Evolutionary conservation across 1,140 invertebrate species (phyloP), one percentile per base, ranked within the genome.

Genomic region (Pectinophora gossypiella): DNA sequence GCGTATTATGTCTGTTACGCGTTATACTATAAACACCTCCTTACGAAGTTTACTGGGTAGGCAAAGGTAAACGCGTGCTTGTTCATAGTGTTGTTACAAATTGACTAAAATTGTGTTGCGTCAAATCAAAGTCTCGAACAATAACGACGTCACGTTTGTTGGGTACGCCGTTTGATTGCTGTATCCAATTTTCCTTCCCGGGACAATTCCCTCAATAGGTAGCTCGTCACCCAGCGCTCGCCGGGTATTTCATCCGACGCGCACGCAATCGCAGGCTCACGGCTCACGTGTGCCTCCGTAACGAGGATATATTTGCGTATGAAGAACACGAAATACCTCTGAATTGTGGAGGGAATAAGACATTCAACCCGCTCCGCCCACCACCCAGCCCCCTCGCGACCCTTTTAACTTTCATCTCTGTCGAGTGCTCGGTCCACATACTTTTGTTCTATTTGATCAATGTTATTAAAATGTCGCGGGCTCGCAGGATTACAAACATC

Each of bases 381-480:
- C 56, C 35, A 45, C 45, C 46, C 32, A 58, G 48, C 42, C 61
- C 72, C 75, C 66, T 61, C 75, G 72, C 79, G 83, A 86, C 84
- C 81, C 81, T 87, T 87, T 87, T 87, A 87, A 87, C 84, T 87
- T 87, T 87, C 84, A 87, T 85, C 84, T 85, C 79, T 73, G 81
- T 81, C 77, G 81, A 87, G 84, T 85, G 84, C 81, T 87, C 75
- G 66, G 81, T 87, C 84, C 78, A 87, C 84, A 85, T 85, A 85
- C 84, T 87, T 85, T 87, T 87, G 81, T 87, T 87, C 81, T 87
- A 87, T 87, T 87, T 87, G 84, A 87, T 85, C 84, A 85, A 84
- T 85, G 84, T 87, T 85, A 87, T 85, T 85, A 87, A 86, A 87
- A 87, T 87, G 76, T 87, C 79, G 78, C 77, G 73, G 67, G 74